phyloP scores from a whole-genome alignment of 1,140 invertebrate species.

The Liolophura sinensis region DNA sequence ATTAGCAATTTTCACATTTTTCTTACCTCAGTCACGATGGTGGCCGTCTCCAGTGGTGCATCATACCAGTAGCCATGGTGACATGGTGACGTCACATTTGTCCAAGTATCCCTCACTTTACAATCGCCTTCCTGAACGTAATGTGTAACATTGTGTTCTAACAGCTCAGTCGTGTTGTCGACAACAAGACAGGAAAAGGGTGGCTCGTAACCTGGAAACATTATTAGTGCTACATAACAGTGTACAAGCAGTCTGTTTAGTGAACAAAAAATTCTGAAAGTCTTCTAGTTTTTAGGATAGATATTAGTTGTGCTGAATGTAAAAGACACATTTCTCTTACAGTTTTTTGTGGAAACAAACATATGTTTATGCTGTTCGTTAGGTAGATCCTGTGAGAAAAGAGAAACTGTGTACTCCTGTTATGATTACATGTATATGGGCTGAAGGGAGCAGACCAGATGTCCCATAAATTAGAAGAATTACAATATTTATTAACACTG shows the following conservation, averaged over 20 bases:
- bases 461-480: background rate
- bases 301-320: too few species aligned
- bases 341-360: too few species aligned
- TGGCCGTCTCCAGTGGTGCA: constrained; percentile 10
- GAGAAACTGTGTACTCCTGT: too few species aligned
- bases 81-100: constrained; percentile 4
- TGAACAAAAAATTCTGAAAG: too few species aligned
- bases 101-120: background rate
- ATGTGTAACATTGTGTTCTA: background rate
- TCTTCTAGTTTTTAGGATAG: too few species aligned
- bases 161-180: background rate
- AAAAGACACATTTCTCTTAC: too few species aligned
- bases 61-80: constrained; percentile 20
- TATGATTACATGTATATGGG: too few species aligned
- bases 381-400: too few species aligned
- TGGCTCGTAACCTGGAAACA: background rate
- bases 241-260: too few species aligned
- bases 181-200: background rate
- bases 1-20: background rate
- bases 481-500: background rate
- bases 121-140: background rate
- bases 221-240: background rate
- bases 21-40: constrained; percentile 26
- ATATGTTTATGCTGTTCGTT: too few species aligned
- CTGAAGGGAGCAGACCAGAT: too few species aligned